Evolutionary conservation across 2,888 invertebrate genomes (phyloP).

Genomic region (Steinernema carpocapsae): DNA sequence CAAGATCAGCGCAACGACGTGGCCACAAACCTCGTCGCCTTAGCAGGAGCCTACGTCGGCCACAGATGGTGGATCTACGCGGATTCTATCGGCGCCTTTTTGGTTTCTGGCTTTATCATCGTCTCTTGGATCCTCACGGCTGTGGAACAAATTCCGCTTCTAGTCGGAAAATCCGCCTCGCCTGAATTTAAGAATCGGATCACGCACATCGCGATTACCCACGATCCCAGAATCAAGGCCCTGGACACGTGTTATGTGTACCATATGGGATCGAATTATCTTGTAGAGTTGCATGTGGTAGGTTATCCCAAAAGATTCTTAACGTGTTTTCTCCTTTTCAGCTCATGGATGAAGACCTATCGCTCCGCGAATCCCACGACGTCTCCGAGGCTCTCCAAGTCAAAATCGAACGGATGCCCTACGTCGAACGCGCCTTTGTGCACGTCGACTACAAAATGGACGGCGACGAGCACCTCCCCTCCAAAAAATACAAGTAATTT

Average conservation of each 20-base stretch:
- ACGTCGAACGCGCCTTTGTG: conserved; percentile 71
- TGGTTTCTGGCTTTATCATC: conserved; percentile 54
- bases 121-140: conserved; percentile 55
- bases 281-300: conserved; percentile 69
- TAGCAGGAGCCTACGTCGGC: conserved; percentile 69
- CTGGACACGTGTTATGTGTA: conserved; percentile 71
- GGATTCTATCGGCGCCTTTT: conserved; percentile 70
- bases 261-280: conserved; percentile 71
- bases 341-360: conserved; percentile 69
- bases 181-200: conserved; percentile 56
- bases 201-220: conserved; percentile 54
- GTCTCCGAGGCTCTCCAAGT: conserved; percentile 69
- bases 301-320: too few relatives aligned
- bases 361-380: conserved; percentile 70
- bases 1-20: conserved; percentile 72
- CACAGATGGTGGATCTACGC: conserved; percentile 64
- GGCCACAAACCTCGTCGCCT: conserved; percentile 70
- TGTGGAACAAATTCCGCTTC: conserved; percentile 54
- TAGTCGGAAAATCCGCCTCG: conserved; percentile 53
- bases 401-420: conserved; percentile 69
- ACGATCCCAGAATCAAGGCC: conserved; percentile 53
- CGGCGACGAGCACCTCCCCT: conserved; percentile 41
- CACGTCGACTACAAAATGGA: conserved; percentile 69
- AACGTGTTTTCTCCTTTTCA: too few relatives aligned
- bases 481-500: conserved; percentile 39